Percentiles rank a stretch among this genome's conserved stretches.
phyloP scores from a whole-genome alignment of 2,113 vertebrate genomes.

The Esox niger region DNA sequence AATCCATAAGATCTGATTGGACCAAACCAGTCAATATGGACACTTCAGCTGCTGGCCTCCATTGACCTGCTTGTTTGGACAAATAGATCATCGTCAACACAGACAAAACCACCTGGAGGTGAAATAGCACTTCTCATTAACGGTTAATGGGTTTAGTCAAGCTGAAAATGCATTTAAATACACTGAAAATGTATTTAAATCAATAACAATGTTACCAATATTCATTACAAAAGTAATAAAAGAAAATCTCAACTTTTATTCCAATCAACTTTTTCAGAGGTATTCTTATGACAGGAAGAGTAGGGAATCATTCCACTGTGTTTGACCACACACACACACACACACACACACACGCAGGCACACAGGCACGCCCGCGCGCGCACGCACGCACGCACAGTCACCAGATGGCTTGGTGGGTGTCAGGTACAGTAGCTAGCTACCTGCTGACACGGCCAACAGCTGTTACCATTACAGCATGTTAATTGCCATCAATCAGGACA shows the following conservation, averaged over 20 bases:
- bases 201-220: no score
- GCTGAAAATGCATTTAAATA: no score
- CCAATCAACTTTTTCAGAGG: no score
- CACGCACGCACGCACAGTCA: slow-evolving; percentile 4
- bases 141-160: no score
- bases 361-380: not conserved
- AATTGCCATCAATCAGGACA: slow-evolving; percentile 93
- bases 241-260: no score
- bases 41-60: slow-evolving; percentile 28
- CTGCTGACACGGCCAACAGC: slow-evolving; percentile 89
- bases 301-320: not conserved
- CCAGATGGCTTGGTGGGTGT: slow-evolving; percentile 87
- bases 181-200: no score
- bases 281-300: no score
- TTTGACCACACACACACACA: not conserved
- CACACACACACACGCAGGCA: not conserved
- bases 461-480: slow-evolving; percentile 92
- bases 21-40: slow-evolving; percentile 25
- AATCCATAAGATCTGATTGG: slow-evolving; percentile 23
- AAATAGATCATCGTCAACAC: slow-evolving; percentile 24
- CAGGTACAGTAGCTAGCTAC: slow-evolving; percentile 80
- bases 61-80: slow-evolving; percentile 39
- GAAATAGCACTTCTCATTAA: no score
- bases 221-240: no score
- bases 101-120: slow-evolving; percentile 22